Evolutionary conservation across 2,113 vertebrate species (phyloP).

Genomic region (Semnopithecus entellus): DNA sequence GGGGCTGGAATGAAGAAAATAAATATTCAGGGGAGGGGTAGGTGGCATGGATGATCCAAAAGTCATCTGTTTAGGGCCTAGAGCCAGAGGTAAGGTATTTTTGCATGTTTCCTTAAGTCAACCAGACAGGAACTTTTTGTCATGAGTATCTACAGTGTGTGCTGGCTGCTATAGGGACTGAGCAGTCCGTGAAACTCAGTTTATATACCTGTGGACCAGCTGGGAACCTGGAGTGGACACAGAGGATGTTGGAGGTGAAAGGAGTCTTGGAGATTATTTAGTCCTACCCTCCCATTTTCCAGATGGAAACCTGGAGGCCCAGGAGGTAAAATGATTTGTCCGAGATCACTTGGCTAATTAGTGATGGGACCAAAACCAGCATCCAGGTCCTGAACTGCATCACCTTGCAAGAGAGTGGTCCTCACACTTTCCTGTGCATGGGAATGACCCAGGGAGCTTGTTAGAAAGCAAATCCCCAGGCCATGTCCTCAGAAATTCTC

Average conservation of each 20-base stretch:
- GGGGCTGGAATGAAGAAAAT: conserved; percentile 61
- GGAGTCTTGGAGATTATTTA: neutral
- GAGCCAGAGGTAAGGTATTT: conserved; percentile 47
- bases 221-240: neutral
- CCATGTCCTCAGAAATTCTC: neutral
- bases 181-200: neutral
- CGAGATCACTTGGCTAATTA: neutral
- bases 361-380: neutral
- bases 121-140: conserved; percentile 2
- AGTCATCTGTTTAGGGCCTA: conserved; percentile 60
- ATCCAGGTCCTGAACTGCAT: neutral
- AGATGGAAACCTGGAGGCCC: neutral
- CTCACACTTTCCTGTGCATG: neutral
- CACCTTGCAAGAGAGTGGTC: neutral
- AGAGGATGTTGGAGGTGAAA: neutral
- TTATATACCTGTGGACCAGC: neutral
- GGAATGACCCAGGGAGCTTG: neutral
- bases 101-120: conserved; percentile 47
- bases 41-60: conserved; percentile 35
- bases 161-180: neutral
- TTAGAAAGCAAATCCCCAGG: neutral
- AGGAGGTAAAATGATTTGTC: neutral
- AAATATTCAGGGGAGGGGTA: neutral
- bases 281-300: neutral
- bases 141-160: neutral